Conservation (phyloP, 2,888 invertebrate genomes). For the Dolomedes plantarius region DNA sequence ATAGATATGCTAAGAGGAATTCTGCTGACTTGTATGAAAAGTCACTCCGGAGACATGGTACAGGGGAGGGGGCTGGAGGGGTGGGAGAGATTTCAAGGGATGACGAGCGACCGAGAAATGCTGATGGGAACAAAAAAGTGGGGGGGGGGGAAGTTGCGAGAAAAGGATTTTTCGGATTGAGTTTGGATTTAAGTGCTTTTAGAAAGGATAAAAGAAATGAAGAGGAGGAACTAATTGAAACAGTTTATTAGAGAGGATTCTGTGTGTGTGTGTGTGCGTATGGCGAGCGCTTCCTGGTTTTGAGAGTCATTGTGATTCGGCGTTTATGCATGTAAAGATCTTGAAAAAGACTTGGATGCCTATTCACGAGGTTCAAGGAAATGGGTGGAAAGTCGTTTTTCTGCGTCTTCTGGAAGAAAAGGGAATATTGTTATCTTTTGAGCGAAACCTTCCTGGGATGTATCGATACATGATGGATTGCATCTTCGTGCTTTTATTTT, state of each 20-base stretch:
- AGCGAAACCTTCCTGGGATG: no score
- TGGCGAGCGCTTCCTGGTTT: neutral
- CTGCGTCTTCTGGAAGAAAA: no score
- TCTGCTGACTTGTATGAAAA: slow-evolving; percentile 69
- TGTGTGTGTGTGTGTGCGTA: no score
- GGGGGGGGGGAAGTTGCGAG: slow-evolving; percentile 53
- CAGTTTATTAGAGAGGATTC: slow-evolving; percentile 15
- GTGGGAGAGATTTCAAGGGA: slow-evolving; percentile 2
- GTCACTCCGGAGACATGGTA: slow-evolving; percentile 33
- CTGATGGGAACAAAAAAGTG: slow-evolving; percentile 53
- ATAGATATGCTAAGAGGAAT: slow-evolving; percentile 70
- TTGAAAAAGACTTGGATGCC: no score
- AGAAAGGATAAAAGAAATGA: slow-evolving; percentile 26
- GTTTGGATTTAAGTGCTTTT: slow-evolving; percentile 68
- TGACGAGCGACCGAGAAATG: slow-evolving; percentile 21
- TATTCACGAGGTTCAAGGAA: no score
- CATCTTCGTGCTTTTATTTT: no score
- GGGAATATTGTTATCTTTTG: no score
- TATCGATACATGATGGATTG: no score
- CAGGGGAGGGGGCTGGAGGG: neutral
- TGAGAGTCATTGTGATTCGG: neutral
- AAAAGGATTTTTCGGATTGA: slow-evolving; percentile 68
- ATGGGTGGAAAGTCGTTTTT: no score
- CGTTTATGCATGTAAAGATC: neutral
- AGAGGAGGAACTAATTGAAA: slow-evolving; percentile 43